Evolutionary conservation across 2,888 invertebrate species (phyloP).

Genomic region (Zaprionus lineosus): DNA sequence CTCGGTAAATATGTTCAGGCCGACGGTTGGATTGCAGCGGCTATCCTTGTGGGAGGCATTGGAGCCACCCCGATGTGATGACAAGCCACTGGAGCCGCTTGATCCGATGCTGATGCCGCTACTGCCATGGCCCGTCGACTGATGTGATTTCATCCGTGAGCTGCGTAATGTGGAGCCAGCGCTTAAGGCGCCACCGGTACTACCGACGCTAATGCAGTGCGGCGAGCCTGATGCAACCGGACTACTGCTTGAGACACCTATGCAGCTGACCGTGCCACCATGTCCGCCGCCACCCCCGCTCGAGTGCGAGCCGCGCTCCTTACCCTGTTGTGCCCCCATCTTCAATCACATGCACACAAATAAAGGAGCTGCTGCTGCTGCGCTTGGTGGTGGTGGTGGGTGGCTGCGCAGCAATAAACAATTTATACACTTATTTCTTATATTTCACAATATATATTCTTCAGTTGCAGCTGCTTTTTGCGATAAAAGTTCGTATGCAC

Average conservation of each 20-base stretch:
- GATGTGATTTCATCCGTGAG: constrained; percentile 86
- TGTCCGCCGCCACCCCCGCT: constrained; percentile 75
- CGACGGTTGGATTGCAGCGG: constrained; percentile 85
- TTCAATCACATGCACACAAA: constrained; percentile 53
- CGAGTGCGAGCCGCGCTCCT: constrained; percentile 88
- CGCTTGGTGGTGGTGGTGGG: constrained; percentile 32
- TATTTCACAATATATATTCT: too few relatives aligned
- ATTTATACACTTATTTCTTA: constrained; percentile 34
- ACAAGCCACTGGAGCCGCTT: constrained; percentile 81
- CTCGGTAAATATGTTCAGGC: constrained; percentile 96
- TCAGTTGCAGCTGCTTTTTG: constrained; percentile 21
- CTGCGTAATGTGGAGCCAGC: constrained; percentile 87
- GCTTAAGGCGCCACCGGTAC: constrained; percentile 69
- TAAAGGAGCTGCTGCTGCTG: constrained; percentile 16
- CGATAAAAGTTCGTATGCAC: constrained; percentile 35
- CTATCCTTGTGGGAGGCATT: constrained; percentile 86
- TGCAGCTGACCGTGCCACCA: constrained; percentile 81
- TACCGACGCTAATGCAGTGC: constrained; percentile 80
- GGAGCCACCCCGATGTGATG: constrained; percentile 58
- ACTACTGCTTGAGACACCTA: constrained; percentile 84
- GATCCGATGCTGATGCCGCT: constrained; percentile 57
- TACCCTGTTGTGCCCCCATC: constrained; percentile 97
- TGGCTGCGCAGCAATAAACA: constrained; percentile 50
- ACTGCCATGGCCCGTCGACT: constrained; percentile 59
- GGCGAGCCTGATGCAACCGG: constrained; percentile 75